Base-by-base conservation (phyloP, 2,113 vertebrate genomes). In the Sinocyclocheilus grahami region DNA sequence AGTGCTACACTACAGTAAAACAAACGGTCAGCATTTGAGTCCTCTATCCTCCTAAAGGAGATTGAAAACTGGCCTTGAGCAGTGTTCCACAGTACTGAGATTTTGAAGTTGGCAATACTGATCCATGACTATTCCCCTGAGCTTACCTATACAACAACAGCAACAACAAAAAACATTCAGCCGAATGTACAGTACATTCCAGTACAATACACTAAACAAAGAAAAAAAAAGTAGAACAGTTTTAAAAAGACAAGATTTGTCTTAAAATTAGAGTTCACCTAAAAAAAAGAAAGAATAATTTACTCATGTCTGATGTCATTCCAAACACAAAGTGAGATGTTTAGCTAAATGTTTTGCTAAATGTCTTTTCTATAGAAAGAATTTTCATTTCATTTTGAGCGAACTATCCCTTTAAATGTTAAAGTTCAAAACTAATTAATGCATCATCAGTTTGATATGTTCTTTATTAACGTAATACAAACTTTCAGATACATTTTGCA, bases 371-470 rank as follows among this genome's bases (percentile, higher is more conserved):
- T 12, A 63, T 63, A n/a, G 8, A 62, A 62, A 33, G 6, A 71
- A 71, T 10, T 39, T 10, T 4, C 18, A 20, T 71, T 71, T 69
- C 13, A 60, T 72, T 72, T 39, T 37, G 7, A 3, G 7, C 9
- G 16, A 39, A 39, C 18, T 72, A 39, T 39, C 16, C 13, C 14
- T 9, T 39, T 72, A 72, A 72, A 72, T 7, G 1, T 37, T 39
- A 22, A 67, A 39, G 33, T 33, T 72, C 30, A 37, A 72, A 72
- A 39, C 16, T 37, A 72, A 72, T 20, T 20, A 39, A 20, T 24
- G n/a, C n/a, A 67, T 30, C 63, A 67, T 72, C 37, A 18, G 37
- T 72, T 72, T 72, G 69, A 72, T 72, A 16, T 72, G 37, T 22
- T 39, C 3, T 72, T 72, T 72, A 39, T 72, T 39, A 72, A 39